A percentile compares a stretch with the other conserved stretches of the same genome.
These are phyloP conservation scores for Catharus bicknelli DNA, from an alignment of 2,113 vertebrate species.

Conservation along the genomic window DNA sequence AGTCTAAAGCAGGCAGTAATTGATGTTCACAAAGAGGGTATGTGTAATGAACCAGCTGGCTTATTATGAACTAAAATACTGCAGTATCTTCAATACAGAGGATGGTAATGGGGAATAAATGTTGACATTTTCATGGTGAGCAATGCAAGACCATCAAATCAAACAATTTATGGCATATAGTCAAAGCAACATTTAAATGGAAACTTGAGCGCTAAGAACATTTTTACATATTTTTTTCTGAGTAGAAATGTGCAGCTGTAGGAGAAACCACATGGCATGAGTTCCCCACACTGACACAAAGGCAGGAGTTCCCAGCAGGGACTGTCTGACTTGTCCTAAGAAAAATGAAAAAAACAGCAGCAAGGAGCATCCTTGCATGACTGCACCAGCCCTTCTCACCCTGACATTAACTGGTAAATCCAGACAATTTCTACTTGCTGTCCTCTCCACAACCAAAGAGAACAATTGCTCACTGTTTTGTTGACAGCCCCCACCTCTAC, in stretches of 20 bases:
- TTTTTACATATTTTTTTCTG: conserved; percentile 34
- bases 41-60: conserved; percentile 57
- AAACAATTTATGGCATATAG: conserved; percentile 55
- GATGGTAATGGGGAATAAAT: conserved; percentile 24
- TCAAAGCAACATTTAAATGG: conserved; percentile 54
- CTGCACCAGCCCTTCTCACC: background rate
- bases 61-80: conserved; percentile 37
- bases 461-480: background rate
- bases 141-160: conserved; percentile 58
- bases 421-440: background rate
- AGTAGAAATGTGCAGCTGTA: background rate
- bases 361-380: background rate
- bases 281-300: background rate
- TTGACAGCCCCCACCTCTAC: background rate
- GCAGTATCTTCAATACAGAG: conserved; percentile 44
- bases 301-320: background rate
- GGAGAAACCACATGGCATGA: background rate
- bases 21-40: conserved; percentile 29
- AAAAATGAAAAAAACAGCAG: background rate
- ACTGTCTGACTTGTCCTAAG: background rate
- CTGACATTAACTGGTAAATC: background rate
- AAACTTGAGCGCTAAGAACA: conserved; percentile 41
- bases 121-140: conserved; percentile 61
- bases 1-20: conserved; percentile 48
- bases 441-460: background rate